Conservation (phyloP, 2,113 vertebrate genomes). For the Acanthisitta chloris region DNA sequence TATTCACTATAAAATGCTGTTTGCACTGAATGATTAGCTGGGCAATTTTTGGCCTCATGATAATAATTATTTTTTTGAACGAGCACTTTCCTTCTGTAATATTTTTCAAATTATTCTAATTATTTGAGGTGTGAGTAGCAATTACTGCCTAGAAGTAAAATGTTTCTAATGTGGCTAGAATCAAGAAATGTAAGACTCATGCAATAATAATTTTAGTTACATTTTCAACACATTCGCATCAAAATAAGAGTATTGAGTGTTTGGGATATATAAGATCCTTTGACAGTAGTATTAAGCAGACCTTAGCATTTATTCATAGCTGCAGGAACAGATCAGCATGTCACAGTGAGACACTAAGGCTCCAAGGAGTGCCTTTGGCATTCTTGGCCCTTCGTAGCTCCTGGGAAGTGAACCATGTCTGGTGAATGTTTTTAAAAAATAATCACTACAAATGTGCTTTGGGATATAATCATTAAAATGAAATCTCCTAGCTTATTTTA, state of each 20-base stretch:
- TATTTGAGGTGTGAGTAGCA: background rate
- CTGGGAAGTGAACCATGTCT: slow-evolving; percentile 36
- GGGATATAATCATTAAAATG: slow-evolving; percentile 57
- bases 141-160: background rate
- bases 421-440: slow-evolving; percentile 41
- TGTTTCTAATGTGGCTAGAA: background rate
- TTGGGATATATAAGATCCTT: background rate
- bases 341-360: background rate
- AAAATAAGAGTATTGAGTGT: background rate
- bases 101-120: background rate
- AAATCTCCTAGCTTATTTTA: slow-evolving; percentile 49
- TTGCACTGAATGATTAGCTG: background rate
- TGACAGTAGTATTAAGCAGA: background rate
- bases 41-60: background rate
- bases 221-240: background rate
- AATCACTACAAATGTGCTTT: slow-evolving; percentile 55
- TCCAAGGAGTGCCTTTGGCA: background rate
- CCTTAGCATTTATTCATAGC: background rate
- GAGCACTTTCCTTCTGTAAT: background rate
- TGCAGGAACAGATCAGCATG: background rate
- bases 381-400: background rate
- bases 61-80: background rate
- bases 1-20: background rate
- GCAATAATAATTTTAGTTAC: background rate
- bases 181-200: background rate